Base-by-base conservation (phyloP, 2,797 vertebrate genomes). In the Gymnothorax javanicus region DNA sequence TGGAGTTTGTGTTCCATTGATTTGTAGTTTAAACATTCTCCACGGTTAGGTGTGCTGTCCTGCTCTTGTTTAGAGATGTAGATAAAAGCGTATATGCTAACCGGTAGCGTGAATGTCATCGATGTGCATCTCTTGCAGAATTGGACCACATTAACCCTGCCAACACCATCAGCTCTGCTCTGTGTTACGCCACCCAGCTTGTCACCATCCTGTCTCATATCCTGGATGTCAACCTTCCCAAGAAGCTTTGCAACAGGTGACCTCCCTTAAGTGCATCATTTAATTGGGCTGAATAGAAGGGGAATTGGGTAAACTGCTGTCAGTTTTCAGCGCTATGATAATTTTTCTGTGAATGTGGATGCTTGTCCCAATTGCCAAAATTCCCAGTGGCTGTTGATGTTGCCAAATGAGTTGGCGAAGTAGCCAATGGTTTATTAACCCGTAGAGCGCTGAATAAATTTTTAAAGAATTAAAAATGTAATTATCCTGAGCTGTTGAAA, bases 161-260 rank as follows among this genome's bases (percentile, higher is more conserved):
- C 1, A 95, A 99, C 90, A 99, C 98, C 89, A 98, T 99, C 94
- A 99, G 98, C 25, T 98, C 98, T 2, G 98, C 98, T 0, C 93
- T 99, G 83, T 99, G 98, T 94, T 99, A 98, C 85, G 95, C 98
- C 88, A 98, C 98, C 0, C 98, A 99, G 93, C 97, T 99, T 0
- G 94, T 96, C 93, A 97, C 97, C 94, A 98, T 97, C 90, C 92
- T 99, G 90, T 99, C 98, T 82, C 97, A 99, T 91, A 97, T 99
- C 91, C 95, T 99, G 82, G 97, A 98, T 50, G 94, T 99, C 57
- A 99, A 97, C 93, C 97, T 99, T 88, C 98, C 98, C 89, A 99
- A 97, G 94, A 99, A 97, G 90, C 96, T 99, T 87, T 98, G 97
- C 93, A 99, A 99, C 97, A 99, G 98, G 98, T 96, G 93, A 95